Percentiles rank a stretch among this genome's conserved stretches.
Evolutionary conservation across 1,140 invertebrate genomes (phyloP).

Genomic region (Formica selysi): DNA sequence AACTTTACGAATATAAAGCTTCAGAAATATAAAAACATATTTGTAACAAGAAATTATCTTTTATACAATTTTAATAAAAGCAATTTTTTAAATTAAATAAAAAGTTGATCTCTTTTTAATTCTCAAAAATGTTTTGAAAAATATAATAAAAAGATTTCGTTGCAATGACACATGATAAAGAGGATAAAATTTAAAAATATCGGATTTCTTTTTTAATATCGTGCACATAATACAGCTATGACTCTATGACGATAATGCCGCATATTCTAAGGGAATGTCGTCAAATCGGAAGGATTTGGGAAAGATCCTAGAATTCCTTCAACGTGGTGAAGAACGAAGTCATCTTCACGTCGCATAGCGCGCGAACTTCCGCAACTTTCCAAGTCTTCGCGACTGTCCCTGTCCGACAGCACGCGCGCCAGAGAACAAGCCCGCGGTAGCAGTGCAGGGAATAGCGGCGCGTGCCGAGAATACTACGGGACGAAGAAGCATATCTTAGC

Average conservation of each 20-base stretch:
- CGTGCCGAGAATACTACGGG: slow-evolving; percentile 81
- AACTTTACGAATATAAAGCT: background rate
- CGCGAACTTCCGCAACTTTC: slow-evolving; percentile 48
- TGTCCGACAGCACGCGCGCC: slow-evolving; percentile 54
- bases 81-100: background rate
- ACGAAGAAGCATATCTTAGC: slow-evolving; percentile 75
- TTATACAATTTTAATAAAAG: background rate
- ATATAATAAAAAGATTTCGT: background rate
- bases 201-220: background rate
- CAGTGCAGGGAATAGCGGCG: slow-evolving; percentile 66
- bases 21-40: too few species aligned
- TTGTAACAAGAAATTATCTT: background rate
- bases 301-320: slow-evolving; percentile 22
- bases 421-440: slow-evolving; percentile 44
- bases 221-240: background rate
- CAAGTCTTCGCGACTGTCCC: slow-evolving; percentile 51
- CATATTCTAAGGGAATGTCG: background rate
- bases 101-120: background rate
- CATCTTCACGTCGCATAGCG: slow-evolving; percentile 36
- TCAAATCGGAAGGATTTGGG: background rate
- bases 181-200: background rate
- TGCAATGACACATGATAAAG: background rate
- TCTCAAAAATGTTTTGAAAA: background rate
- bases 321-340: slow-evolving; percentile 13
- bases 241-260: background rate